Conservation (phyloP, 2,113 vertebrate species). For the Archilochus colubris region DNA sequence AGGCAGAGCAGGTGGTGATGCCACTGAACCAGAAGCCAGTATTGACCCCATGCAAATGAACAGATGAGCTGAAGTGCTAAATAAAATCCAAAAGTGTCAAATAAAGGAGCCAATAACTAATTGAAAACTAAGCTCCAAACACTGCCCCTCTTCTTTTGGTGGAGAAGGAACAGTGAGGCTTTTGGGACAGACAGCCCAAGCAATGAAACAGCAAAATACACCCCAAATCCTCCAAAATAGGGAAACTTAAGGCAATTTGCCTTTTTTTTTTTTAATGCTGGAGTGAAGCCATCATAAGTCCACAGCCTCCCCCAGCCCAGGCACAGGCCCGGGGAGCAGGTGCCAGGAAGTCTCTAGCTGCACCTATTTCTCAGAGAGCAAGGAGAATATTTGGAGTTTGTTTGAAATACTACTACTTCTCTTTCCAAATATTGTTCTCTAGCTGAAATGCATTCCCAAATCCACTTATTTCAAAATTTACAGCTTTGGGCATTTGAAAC, state of each 20-base stretch:
- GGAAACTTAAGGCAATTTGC: neutral
- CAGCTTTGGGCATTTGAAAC: neutral
- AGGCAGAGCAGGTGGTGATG: neutral
- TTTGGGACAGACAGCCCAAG: neutral
- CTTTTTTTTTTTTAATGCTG: neutral
- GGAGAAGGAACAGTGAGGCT: neutral
- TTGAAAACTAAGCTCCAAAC: neutral
- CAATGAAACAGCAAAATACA: neutral
- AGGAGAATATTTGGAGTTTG: neutral
- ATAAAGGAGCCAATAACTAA: neutral
- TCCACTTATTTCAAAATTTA: neutral
- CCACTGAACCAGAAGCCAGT: neutral
- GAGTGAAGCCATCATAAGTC: neutral
- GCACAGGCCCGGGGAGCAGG: neutral
- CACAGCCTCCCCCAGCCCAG: neutral
- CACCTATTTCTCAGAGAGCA: neutral
- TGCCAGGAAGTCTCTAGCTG: neutral
- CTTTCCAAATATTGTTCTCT: neutral
- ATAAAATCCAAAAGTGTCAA: neutral
- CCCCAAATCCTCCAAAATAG: neutral
- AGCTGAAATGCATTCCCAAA: neutral
- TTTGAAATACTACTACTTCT: neutral
- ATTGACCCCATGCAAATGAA: rapidly evolving
- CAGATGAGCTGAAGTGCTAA: neutral
- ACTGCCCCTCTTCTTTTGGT: neutral